Percentiles rank a stretch among this genome's conserved stretches.
Evolutionary conservation across 2,888 invertebrate species (phyloP).

Genomic region (Sesia apiformis): DNA sequence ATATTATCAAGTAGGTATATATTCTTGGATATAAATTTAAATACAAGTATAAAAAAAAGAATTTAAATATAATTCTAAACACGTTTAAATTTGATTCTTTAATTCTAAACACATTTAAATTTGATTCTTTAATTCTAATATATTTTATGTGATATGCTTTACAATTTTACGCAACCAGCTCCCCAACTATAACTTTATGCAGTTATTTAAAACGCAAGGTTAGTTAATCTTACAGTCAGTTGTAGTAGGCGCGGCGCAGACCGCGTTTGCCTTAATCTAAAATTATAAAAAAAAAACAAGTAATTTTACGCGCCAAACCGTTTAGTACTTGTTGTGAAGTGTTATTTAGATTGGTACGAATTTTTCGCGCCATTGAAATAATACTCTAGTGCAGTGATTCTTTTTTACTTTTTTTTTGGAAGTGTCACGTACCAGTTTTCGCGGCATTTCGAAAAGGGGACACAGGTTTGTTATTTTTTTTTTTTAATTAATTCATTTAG

Average conservation of each 20-base stretch:
- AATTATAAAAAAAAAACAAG: slow-evolving; percentile 23
- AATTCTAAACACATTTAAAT: too few relatives aligned
- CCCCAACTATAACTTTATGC: background rate
- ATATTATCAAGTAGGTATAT: too few relatives aligned
- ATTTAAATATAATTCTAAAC: too few relatives aligned
- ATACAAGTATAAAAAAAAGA: too few relatives aligned
- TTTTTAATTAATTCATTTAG: slow-evolving; percentile 12
- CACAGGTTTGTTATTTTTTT: slow-evolving; percentile 10
- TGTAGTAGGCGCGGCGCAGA: slow-evolving; percentile 31
- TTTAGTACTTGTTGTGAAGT: slow-evolving; percentile 38
- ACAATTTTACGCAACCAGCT: background rate
- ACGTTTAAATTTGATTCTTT: too few relatives aligned
- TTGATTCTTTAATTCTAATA: background rate
- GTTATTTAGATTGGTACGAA: slow-evolving; percentile 22
- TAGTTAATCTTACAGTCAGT: slow-evolving; percentile 26
- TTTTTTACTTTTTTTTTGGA: slow-evolving; percentile 29
- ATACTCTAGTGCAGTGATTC: slow-evolving; percentile 13
- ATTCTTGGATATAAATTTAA: too few relatives aligned
- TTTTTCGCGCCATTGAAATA: slow-evolving; percentile 21
- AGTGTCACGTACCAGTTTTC: slow-evolving; percentile 30
- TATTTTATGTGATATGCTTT: background rate
- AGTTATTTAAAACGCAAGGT: slow-evolving; percentile 41
- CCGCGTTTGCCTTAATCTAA: slow-evolving; percentile 31
- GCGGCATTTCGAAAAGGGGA: slow-evolving; percentile 22
- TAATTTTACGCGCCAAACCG: slow-evolving; percentile 33